A percentile compares a stretch with the other conserved stretches of the same genome.
phyloP scores from a whole-genome alignment of 2,888 invertebrate species.

The Agonum fuliginosum region DNA sequence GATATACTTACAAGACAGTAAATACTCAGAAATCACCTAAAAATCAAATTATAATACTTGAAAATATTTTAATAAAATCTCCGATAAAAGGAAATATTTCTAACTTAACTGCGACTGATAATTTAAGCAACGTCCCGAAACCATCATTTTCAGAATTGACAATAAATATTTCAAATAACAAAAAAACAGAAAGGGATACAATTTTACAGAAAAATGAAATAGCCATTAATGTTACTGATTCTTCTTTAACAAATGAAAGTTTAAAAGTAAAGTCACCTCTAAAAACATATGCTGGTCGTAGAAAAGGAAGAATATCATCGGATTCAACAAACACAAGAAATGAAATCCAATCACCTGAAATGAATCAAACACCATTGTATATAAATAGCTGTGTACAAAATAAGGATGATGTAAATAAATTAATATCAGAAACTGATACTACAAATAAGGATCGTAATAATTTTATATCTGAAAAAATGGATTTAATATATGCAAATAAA shows the following conservation, averaged over 20 bases:
- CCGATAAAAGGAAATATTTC: not conserved
- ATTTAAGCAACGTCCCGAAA: too few species aligned
- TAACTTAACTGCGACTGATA: too few species aligned
- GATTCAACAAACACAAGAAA: not conserved
- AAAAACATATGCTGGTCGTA: not conserved
- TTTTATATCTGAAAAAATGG: too few species aligned
- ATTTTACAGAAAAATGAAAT: not conserved
- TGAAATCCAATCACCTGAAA: not conserved
- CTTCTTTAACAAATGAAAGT: not conserved
- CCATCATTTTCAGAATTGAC: too few species aligned
- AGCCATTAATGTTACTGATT: too few species aligned
- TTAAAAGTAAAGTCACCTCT: not conserved
- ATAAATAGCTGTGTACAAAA: too few species aligned
- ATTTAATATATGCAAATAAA: too few species aligned
- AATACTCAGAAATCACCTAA: not conserved
- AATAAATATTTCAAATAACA: not conserved
- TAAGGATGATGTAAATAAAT: too few species aligned
- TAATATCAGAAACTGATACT: too few species aligned
- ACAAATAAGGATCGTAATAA: too few species aligned
- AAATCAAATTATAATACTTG: constrained; percentile 18
- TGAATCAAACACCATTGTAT: too few species aligned
- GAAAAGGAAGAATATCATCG: not conserved
- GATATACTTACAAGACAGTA: not conserved
- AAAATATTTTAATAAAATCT: constrained; percentile 21
- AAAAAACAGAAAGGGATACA: not conserved